Percentiles rank a stretch among this genome's conserved stretches.
Evolutionary conservation across 2,888 invertebrate genomes (phyloP).

Genomic region (Ferrisia virgata): DNA sequence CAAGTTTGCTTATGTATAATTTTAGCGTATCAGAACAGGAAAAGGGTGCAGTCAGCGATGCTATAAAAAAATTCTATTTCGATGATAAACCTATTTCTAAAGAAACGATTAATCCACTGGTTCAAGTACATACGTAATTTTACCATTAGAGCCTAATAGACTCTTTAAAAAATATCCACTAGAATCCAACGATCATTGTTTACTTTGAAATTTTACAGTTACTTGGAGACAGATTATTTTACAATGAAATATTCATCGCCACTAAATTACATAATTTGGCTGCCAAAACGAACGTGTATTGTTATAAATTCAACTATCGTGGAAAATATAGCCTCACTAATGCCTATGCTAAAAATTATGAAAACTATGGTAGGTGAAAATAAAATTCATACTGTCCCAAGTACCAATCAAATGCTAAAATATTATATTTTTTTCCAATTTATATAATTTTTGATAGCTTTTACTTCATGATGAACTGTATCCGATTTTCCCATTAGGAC

Average conservation of each 20-base stretch:
- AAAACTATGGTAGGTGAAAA: not conserved
- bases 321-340: conserved; percentile 52
- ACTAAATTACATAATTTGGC: conserved; percentile 50
- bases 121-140: conserved; percentile 42
- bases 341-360: conserved; percentile 24
- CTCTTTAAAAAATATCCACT: not conserved
- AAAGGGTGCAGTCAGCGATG: conserved; percentile 47
- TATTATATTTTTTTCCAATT: not conserved
- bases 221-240: conserved; percentile 51
- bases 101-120: conserved; percentile 41
- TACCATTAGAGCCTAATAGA: not conserved
- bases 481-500: no score
- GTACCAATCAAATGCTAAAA: not conserved
- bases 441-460: not conserved
- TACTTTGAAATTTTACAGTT: conserved; percentile 48
- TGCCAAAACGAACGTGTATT: conserved; percentile 49
- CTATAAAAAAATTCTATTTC: conserved; percentile 50
- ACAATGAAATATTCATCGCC: conserved; percentile 50
- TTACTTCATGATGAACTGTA: no score
- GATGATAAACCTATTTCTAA: conserved; percentile 46
- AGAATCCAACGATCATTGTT: not conserved
- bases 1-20: conserved; percentile 51
- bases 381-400: no score
- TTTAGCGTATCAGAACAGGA: conserved; percentile 48
- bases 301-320: conserved; percentile 51